Base-by-base conservation (phyloP, 2,888 invertebrate genomes). In the Acanthoscelides obtectus region DNA sequence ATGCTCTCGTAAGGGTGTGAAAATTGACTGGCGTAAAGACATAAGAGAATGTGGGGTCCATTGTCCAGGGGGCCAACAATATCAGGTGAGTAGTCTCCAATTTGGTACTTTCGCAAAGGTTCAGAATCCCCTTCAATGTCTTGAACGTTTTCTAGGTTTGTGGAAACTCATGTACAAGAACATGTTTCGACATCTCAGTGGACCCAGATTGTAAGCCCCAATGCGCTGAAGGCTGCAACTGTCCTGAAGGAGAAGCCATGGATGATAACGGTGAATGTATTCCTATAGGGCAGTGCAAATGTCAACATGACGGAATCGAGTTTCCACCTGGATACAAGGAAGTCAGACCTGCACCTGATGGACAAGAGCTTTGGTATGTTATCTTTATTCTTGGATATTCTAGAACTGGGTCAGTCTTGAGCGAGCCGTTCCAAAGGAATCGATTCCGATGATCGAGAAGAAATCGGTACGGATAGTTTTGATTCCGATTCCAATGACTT, bases 171-270 rank as follows among this genome's bases (percentile, higher is more conserved):
- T 97, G 97, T 80, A 87, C 91, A 0, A 89, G 93, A 76, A 90
- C 91, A 22, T 96, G 96, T 81, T 85, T 88, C 0, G 94, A 94
- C 84, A 85, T 91, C 17, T 76, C 86, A 0, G 83, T 85, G 2
- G 79, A 84, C 69, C 84, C 85, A 0, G 80, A 85, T 12, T 94
- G 93, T 83, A 86, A 84, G 75, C 88, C 88, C 5, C 85, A 87
- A 74, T 97, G 96, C 80, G 94, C 95, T 0, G 96, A 96, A 83
- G 97, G 97, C 0, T 97, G 97, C 84, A 94, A 94, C 72, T 97
- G 97, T 81, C 94, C 94, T 0, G 87, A 88, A 21, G 96, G 95
- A 68, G 89, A 93, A 86, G 89, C 92, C 0, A 83, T 96, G 65
- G 91, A 94, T 80, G 89, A 90, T 3, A 88, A 88, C 70, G 92